Evolutionary conservation across 2,113 vertebrate species (phyloP), one percentile per base, ranked within the genome.

Genomic region (Telmatochromis sp.): DNA sequence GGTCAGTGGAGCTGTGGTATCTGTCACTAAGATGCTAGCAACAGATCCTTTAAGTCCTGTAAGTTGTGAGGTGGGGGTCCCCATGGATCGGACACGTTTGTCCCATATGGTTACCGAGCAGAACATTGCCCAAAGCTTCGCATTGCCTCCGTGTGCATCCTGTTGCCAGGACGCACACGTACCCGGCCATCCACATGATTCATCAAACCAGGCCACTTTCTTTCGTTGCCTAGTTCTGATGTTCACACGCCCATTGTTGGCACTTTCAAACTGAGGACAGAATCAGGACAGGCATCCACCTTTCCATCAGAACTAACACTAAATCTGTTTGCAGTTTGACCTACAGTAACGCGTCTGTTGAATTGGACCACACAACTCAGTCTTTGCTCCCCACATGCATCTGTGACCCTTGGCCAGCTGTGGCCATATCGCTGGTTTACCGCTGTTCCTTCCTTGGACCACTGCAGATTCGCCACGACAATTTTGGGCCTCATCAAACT

Each of bases 1-100:
- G 87, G 89, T 91, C 93, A 89, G 15, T 57, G 87, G 71, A 92
- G 40, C 21, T 45, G 68, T 26, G 68, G 40, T 73, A 73, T 45
- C 40, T 73, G 65, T 42, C 68, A 26, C 68, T 2, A 73, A 45
- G 40, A 65, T 37, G 7, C 11, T 37, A 37, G 60, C 33, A 65
- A 37, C 17, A 37, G 31, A 45, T 73, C 11, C 33, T 37, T 68
- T 37, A 68, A 68, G 3, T 68, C 1, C 63, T 37, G 68, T 73
- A 73, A 11, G 21, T 28, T 73, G 68, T 1, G 40, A 45, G 14
- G 13, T 47, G 40, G 68, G 68, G 21, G 40, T 15, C 68, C 21
- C 21, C 37, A 6, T 73, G 68, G 21, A 26, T 73, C 13, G 5
- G 21, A 45, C 40, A 26, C 1, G 2, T 26, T 73, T 45, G 13